Evolutionary conservation across 2,113 vertebrate genomes (phyloP), one percentile per base, ranked within the genome.

Genomic region (Heloderma charlesbogerti): DNA sequence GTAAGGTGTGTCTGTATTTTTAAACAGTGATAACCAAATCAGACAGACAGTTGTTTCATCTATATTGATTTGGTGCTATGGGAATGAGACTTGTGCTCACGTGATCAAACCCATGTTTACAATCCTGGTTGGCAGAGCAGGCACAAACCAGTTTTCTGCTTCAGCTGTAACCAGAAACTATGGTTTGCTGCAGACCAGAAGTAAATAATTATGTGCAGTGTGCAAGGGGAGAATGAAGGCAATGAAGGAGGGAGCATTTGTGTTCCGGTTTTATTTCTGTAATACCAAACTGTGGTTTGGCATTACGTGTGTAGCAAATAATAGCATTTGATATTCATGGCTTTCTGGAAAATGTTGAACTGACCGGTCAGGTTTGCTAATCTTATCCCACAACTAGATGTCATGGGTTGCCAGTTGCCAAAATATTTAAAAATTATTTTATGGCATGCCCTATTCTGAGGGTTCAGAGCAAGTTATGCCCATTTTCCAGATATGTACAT

Each of bases 1-100:
- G 99, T 99, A 96, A 96, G 96, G 78, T 63, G 1, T 0, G 0
- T 45, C 37, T 89, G 72, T 12, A 34, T 29, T 75, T 93, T 92
- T 3, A 43, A 84, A 89, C 81, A 84, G 69, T 74, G 86, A 85
- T 37, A 54, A 74, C 81, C 48, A 69, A 81, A 69, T 15, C 15
- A 78, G 54, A 54, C n/a, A 75, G 48, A 40, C 12, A 3, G 0
- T 81, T 29, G 15, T 45, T 48, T 63, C 22, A 83, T 25, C 31
- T n/a, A n/a, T 37, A 83, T 25, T 4, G 25, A 1, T 43, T 66
- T 79, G 75, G 16, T 40, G 25, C 78, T 71, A 31, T 43, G 25
- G 43, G 45, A 51, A n/a, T 67, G 34, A 27, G 9, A 1, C 37
- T 6, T 37, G n/a, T 48, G 10, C 31, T 77, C 60, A 34, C 13